Conservation (phyloP, 37 sponge, comb jelly and placozoan species). For the Geodia barretti region DNA sequence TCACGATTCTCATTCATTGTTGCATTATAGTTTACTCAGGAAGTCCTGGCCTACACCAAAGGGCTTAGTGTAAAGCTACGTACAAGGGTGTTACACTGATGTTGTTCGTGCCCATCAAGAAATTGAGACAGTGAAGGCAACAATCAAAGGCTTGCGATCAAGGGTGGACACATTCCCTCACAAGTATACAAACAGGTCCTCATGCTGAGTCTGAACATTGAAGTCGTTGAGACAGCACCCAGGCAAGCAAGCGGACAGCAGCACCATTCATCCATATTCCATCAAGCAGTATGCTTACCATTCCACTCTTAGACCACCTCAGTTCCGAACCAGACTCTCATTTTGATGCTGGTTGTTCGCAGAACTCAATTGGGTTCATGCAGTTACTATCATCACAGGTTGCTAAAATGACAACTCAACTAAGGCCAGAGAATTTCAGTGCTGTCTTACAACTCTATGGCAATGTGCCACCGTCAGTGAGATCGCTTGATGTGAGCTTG, state of each 20-base stretch:
- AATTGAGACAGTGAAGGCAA: conserved; percentile 33
- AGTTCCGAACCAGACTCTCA: conserved; percentile 35
- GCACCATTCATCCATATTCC: conserved; percentile 38
- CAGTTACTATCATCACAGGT: conserved; percentile 37
- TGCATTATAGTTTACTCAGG: conserved; percentile 41
- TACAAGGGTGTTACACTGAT: conserved; percentile 57
- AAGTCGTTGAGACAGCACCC: conserved; percentile 32
- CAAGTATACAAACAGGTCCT: conserved; percentile 33
- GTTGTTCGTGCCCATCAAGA: conserved; percentile 57
- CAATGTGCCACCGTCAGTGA: conserved; percentile 36
- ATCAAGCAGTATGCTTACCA: conserved; percentile 22
- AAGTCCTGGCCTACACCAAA: conserved; percentile 54
- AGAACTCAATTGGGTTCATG: conserved; percentile 41
- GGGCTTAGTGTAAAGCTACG: conserved; percentile 66
- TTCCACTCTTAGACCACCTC: conserved; percentile 49
- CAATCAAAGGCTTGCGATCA: conserved; percentile 18
- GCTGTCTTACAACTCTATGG: conserved; percentile 23
- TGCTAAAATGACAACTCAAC: background rate
- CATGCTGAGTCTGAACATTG: conserved; percentile 21
- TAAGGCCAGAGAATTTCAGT: background rate
- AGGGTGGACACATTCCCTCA: conserved; percentile 36
- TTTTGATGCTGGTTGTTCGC: conserved; percentile 27
- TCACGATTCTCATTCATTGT: conserved; percentile 64
- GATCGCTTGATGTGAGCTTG: conserved; percentile 48
- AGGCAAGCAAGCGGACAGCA: conserved; percentile 29